phyloP scores from a whole-genome alignment of 2,113 vertebrate genomes.

The Sylvietta virens region DNA sequence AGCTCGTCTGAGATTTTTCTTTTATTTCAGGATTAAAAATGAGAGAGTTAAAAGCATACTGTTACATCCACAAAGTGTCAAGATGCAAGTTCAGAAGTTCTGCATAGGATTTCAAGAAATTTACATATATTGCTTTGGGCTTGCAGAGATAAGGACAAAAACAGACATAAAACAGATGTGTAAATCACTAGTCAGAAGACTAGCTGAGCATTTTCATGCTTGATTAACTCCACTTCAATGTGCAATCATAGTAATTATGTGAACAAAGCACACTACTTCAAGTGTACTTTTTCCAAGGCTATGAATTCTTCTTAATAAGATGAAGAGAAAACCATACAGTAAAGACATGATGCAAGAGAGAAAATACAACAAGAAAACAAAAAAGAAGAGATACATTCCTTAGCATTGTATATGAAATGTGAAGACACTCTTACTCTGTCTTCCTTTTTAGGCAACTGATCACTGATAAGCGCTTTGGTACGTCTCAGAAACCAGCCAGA shows the following conservation, averaged over 20 bases:
- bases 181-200: background rate
- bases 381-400: background rate
- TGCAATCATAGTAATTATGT: background rate
- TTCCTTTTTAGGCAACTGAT: constrained; percentile 90
- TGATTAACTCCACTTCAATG: constrained; percentile 9
- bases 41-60: background rate
- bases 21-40: background rate
- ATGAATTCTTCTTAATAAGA: background rate
- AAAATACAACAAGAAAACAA: background rate
- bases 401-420: background rate
- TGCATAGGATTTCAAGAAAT: background rate
- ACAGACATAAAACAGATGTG: background rate
- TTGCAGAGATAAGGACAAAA: background rate
- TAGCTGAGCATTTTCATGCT: background rate
- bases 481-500: constrained; percentile 86
- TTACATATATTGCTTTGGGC: background rate
- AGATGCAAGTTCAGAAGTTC: background rate
- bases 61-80: background rate
- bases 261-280: background rate
- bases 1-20: background rate
- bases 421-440: constrained; percentile 79
- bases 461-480: constrained; percentile 86
- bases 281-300: background rate
- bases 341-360: background rate
- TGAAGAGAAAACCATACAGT: background rate